Conservation (phyloP, 2,113 vertebrate genomes). For the Gorsachius goisagi region DNA sequence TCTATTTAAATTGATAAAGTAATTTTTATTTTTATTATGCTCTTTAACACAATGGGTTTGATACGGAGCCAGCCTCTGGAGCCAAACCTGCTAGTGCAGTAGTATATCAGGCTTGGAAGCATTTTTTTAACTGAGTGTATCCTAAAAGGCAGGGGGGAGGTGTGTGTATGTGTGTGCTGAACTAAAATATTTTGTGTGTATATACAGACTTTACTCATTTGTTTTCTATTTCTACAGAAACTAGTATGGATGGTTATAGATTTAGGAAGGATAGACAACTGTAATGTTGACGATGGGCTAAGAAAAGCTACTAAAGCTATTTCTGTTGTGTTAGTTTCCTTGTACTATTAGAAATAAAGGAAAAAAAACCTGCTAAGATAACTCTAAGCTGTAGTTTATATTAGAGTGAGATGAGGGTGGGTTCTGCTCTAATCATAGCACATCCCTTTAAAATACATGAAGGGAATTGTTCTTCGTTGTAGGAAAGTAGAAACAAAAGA, state of each 20-base stretch:
- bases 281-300: not conserved
- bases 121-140: not conserved
- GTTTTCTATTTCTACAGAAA: not conserved
- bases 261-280: not conserved
- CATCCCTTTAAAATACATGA: not conserved
- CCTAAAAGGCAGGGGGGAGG: not conserved
- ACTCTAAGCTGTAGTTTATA: not conserved
- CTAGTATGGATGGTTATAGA: not conserved
- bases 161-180: not conserved
- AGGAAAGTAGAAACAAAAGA: not conserved
- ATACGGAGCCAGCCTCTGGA: constrained; percentile 36
- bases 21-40: constrained; percentile 48
- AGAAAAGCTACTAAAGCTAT: not conserved
- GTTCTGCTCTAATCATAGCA: not conserved
- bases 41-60: constrained; percentile 29
- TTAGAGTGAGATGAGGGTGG: not conserved
- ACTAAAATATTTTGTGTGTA: not conserved
- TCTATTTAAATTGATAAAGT: constrained; percentile 58
- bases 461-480: not conserved
- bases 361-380: not conserved
- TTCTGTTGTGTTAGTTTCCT: not conserved
- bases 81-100: constrained; percentile 32
- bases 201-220: not conserved
- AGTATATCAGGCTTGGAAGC: not conserved
- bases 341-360: not conserved